Percentiles rank a stretch among this genome's conserved stretches.
These are phyloP conservation scores for Melanotaenia maccullochi DNA, from an alignment of 2,797 vertebrate species.

Conservation along the genomic window DNA sequence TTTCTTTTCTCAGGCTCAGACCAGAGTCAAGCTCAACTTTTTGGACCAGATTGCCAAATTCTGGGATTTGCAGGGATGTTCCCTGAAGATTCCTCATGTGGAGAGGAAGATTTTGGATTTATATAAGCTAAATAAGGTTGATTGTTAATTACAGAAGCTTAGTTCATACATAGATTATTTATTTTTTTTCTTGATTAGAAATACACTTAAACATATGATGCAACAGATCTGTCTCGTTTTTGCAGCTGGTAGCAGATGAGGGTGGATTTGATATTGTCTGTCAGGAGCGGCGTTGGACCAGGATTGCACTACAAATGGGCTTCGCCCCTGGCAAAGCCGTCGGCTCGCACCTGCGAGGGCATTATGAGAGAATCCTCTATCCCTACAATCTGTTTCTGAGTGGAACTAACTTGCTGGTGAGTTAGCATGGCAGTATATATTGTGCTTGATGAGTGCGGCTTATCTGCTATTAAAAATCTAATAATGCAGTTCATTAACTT, in stretches of 20 bases:
- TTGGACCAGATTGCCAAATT: conserved; percentile 98
- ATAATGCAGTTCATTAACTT: conserved; percentile 13
- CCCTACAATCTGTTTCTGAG: conserved; percentile 96
- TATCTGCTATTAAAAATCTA: conserved; percentile 6
- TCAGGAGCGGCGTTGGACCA: conserved; percentile 95
- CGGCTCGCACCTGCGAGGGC: conserved; percentile 94
- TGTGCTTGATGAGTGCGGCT: conserved; percentile 1
- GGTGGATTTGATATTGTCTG: conserved; percentile 95
- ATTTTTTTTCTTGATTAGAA: not conserved
- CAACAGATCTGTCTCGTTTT: not conserved
- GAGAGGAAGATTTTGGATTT: conserved; percentile 97
- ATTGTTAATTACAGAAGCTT: not conserved
- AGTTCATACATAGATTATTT: not conserved
- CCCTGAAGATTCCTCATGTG: conserved; percentile 95
- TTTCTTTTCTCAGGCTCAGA: conserved; percentile 87
- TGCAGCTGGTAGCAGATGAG: conserved; percentile 95
- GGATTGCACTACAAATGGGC: conserved; percentile 94
- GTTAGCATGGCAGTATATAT: conserved; percentile 54
- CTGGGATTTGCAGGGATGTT: conserved; percentile 96
- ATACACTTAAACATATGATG: not conserved
- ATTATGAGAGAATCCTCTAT: conserved; percentile 95
- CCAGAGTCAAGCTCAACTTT: conserved; percentile 97
- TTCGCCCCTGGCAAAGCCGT: conserved; percentile 96
- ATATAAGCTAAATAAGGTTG: conserved; percentile 94
- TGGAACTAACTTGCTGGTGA: conserved; percentile 93